Conservation (phyloP, 2,113 vertebrate species). For the human region DNA sequence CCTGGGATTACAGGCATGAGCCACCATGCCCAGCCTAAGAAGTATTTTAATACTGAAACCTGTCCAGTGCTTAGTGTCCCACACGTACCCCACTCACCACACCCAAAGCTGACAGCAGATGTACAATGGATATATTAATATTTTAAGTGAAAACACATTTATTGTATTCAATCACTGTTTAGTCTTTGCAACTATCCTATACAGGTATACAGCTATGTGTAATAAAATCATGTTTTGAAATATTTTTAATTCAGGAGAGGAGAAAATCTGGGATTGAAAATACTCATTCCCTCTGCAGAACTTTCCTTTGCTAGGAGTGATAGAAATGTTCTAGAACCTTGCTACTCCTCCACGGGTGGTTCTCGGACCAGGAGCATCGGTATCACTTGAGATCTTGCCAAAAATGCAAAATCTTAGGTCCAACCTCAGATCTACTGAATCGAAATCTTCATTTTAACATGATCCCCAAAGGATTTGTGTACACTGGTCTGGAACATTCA, state of each 20-base stretch:
- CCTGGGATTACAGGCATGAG: too few relatives aligned
- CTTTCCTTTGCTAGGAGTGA: not conserved
- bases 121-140: rapidly evolving
- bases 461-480: not conserved
- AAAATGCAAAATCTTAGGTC: not conserved
- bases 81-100: not conserved
- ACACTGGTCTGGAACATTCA: not conserved
- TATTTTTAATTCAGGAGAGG: not conserved
- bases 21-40: not conserved
- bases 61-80: not conserved
- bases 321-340: not conserved
- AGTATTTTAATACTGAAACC: not conserved
- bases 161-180: too few relatives aligned
- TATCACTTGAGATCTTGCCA: not conserved
- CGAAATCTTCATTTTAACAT: not conserved
- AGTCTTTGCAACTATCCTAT: not conserved
- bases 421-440: not conserved
- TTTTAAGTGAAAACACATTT: not conserved
- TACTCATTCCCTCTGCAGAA: not conserved
- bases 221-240: not conserved
- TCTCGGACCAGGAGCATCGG: not conserved
- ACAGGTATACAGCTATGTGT: not conserved
- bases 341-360: not conserved
- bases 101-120: not conserved
- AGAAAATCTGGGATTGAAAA: not conserved